Evolutionary conservation across 2,797 vertebrate species (phyloP), one percentile per base, ranked within the genome.

Genomic region (Chromobotia macracanthus): DNA sequence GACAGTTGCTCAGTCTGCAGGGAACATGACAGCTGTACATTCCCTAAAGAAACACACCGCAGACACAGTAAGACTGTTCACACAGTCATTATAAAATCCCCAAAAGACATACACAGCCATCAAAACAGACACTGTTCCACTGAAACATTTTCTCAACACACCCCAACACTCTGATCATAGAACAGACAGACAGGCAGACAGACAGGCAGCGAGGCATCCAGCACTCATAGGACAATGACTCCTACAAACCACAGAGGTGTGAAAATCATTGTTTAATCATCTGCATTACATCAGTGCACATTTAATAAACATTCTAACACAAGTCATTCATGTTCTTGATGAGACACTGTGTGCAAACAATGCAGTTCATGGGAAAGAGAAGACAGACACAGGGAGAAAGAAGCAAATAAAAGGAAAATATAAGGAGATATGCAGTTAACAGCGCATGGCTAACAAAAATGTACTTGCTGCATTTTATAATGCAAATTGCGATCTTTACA

Each of bases 241-340:
- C 46, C 21, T 31, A 51, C 25, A 53, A 25, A 35, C 25, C 60
- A 19, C 44, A 51, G 35, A 74, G 53, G 68, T 63, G 69, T 61
- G 60, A 68, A 81, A 81, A 75, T 81, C 66, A 71, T 25, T 9
- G n/a, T 81, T 81, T 84, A 81, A 72, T 84, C 51, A 44, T 31
- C 50, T 51, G 44, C 19, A 44, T 71, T 41, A 68, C 72, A 51
- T 69, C 16, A 67, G 53, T 61, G 64, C 25, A 56, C 46, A 67
- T 53, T 63, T 55, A 48, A 51, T 31, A 66, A 31, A 68, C 66
- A 79, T 73, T 51, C 21, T 44, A 77, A 77, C 41, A 46, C 55
- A 21, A 1, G 10, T 74, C 6, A 38, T 69, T 64, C 23, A 41
- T 60, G 41, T 53, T 68, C 25, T 51, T 51, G 50, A 70, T 16